A percentile compares a stretch with the other conserved stretches of the same genome.
Conservation (phyloP, 2,888 invertebrate species). For the Dermolepida albohirtum region DNA sequence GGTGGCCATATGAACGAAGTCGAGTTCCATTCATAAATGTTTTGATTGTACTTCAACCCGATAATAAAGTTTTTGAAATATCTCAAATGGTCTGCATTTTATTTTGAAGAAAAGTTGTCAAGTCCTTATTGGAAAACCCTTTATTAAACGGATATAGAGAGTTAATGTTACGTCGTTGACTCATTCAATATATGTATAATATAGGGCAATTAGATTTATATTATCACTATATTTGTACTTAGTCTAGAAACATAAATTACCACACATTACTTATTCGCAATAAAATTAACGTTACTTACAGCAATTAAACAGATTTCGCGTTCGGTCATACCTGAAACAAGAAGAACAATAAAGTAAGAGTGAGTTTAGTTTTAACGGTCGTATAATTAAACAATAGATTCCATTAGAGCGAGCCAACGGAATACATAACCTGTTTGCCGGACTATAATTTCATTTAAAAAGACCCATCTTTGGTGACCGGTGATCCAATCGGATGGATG, state of each 20-base stretch:
- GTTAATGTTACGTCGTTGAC: no score
- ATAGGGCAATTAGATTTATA: background rate
- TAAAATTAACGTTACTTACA: background rate
- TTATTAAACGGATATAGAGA: no score
- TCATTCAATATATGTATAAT: no score
- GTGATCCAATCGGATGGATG: background rate
- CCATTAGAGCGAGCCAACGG: background rate
- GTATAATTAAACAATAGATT: constrained; percentile 9
- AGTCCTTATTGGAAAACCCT: no score
- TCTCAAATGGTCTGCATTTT: no score
- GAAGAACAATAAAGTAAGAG: constrained; percentile 2
- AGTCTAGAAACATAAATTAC: background rate
- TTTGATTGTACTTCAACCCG: no score
- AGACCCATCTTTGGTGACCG: constrained; percentile 11
- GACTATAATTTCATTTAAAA: constrained; percentile 18
- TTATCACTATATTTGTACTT: background rate
- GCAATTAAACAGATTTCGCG: constrained; percentile 1
- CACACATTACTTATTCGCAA: background rate
- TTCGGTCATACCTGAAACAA: constrained; percentile 23
- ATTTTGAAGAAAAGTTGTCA: no score
- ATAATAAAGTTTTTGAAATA: no score
- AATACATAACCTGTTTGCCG: constrained; percentile 16
- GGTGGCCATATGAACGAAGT: no score
- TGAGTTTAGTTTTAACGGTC: background rate
- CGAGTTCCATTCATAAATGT: no score